Percentiles rank a stretch among this genome's conserved stretches.
phyloP scores from a whole-genome alignment of 2,797 vertebrate species.

The Lutjanus campechanus region DNA sequence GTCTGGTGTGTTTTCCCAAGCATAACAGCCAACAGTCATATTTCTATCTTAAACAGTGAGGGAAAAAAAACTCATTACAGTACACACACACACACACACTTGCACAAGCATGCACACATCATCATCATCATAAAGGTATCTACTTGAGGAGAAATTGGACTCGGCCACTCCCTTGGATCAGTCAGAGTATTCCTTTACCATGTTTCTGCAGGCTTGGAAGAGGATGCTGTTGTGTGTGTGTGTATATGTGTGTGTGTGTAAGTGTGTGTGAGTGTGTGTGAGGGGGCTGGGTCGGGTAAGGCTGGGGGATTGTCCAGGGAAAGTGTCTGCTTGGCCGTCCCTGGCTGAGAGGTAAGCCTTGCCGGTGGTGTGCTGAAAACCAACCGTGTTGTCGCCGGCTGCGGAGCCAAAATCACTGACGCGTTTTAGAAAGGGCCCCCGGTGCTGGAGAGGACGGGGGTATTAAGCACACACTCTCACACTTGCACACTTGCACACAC shows the following conservation, averaged over 20 bases:
- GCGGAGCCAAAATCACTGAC: constrained; percentile 72
- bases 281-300: constrained; percentile 14
- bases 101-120: constrained; percentile 23
- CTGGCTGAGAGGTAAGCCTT: constrained; percentile 71
- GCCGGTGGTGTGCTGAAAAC: constrained; percentile 73
- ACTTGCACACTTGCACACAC: constrained; percentile 36
- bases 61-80: constrained; percentile 27
- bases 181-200: constrained; percentile 63
- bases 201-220: constrained; percentile 64
- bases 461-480: constrained; percentile 62
- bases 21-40: constrained; percentile 30
- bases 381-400: constrained; percentile 55
- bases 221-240: constrained; percentile 40
- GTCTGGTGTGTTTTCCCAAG: neutral
- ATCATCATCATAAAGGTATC: constrained; percentile 60
- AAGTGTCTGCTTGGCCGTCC: constrained; percentile 76
- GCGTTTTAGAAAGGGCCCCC: constrained; percentile 63
- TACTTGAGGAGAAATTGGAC: constrained; percentile 63
- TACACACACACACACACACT: constrained; percentile 15
- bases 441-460: constrained; percentile 66
- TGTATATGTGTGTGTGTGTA: constrained; percentile 25
- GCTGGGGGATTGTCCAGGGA: constrained; percentile 69
- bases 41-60: constrained; percentile 17
- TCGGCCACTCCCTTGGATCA: constrained; percentile 58
- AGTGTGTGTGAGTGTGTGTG: constrained; percentile 3